Evolutionary conservation across 2,888 invertebrate species (phyloP), one percentile per base, ranked within the genome.

Genomic region (Tetheella fluctuosa): DNA sequence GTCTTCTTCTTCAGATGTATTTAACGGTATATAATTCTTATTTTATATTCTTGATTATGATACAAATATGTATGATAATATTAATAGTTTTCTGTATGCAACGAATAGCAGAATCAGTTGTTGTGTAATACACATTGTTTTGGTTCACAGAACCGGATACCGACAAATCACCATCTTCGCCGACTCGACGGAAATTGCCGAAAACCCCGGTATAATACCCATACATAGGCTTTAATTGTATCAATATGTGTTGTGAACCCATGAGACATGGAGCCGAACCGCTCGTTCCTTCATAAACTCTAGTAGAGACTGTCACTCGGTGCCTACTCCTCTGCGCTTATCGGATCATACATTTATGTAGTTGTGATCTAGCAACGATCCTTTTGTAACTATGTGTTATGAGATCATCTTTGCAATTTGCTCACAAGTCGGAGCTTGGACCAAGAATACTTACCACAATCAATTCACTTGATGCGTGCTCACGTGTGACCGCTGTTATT

Each of bases 201-300:
- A 98, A 98, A 96, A 98, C 98, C 93, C 98, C 98, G 96, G 98
- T 98, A 97, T 97, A 97, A 97, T 96, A 94, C 94, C 88, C 89
- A 93, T 89, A 89, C 85, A 88, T 93, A 91, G 91, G 91, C 85
- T 91, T 90, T 91, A 89, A 87, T 84, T 88, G 86, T 92, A 89
- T 90, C 89, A 86, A 93, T 94, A 92, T 92, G 91, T 94, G 94
- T 93, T 94, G 92, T 94, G 91, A 93, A 85, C 87, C 91, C 89
- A 89, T 84, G 83, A 88, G 88, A 89, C 88, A 87, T 83, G 86
- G 88, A 89, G 86, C 85, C 65, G 67, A 68, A 69, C 66, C 72
- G 84, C 85, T 89, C 86, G 71, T 77, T 76, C 83, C 83, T 85
- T 88, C 84, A 85, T 87, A 83, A 85, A 86, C 85, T 87, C 80